A percentile compares a stretch with the other conserved stretches of the same genome.
Conservation (phyloP, 2,888 invertebrate species). For the Amblyteles armatorius region DNA sequence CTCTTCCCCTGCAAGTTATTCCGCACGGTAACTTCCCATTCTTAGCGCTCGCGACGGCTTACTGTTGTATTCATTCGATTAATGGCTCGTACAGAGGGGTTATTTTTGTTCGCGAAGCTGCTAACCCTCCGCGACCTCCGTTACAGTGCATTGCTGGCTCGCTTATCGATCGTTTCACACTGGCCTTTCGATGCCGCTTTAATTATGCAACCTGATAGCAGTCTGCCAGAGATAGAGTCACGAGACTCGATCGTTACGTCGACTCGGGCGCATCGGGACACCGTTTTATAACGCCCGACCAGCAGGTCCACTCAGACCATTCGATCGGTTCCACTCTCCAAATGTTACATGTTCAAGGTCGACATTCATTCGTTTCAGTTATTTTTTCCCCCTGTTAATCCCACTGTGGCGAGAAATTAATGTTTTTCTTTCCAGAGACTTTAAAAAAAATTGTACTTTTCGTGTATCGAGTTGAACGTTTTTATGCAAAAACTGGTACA, state of each 20-base stretch:
- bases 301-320: not conserved
- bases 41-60: not conserved
- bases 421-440: too few relatives aligned
- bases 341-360: not conserved
- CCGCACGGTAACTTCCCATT: not conserved
- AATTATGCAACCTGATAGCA: constrained; percentile 66
- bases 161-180: constrained; percentile 66
- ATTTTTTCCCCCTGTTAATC: too few relatives aligned
- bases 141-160: constrained; percentile 42
- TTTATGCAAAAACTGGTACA: too few relatives aligned
- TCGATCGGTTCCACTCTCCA: not conserved
- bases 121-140: constrained; percentile 58
- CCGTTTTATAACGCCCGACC: not conserved
- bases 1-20: not conserved
- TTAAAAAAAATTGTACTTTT: too few relatives aligned
- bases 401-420: too few relatives aligned
- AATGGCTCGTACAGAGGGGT: not conserved
- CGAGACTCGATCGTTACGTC: constrained; percentile 1
- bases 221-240: constrained; percentile 31
- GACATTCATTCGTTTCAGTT: not conserved
- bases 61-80: not conserved
- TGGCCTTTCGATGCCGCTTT: constrained; percentile 61
- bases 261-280: not conserved
- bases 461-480: too few relatives aligned
- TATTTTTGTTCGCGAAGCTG: constrained; percentile 31